phyloP scores from a whole-genome alignment of 64 coral and sea anemone species.

The Catalaphyllia jardinei region DNA sequence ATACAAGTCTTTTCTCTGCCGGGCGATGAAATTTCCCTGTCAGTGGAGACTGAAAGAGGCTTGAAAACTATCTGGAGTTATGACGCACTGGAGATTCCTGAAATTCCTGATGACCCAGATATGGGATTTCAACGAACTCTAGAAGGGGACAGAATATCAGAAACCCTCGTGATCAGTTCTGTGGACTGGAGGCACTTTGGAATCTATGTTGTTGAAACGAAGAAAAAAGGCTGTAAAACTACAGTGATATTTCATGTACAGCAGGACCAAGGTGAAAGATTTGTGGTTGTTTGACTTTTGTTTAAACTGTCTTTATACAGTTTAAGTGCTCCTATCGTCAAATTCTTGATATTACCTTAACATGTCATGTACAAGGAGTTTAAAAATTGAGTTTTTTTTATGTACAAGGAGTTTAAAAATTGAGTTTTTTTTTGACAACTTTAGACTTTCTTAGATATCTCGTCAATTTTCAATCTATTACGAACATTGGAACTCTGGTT shows the following conservation, averaged over 20 bases:
- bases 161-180: conserved; percentile 61
- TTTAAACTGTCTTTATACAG: neutral
- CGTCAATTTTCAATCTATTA: too few species aligned
- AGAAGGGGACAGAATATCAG: conserved; percentile 28
- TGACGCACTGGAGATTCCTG: conserved; percentile 61
- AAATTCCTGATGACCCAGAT: conserved; percentile 75
- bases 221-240: conserved; percentile 48
- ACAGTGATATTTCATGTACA: conserved; percentile 61
- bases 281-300: neutral
- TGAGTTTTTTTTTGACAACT: too few species aligned
- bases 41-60: conserved; percentile 44
- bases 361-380: too few species aligned
- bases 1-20: conserved; percentile 28
- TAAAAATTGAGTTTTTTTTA: too few species aligned
- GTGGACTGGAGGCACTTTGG: conserved; percentile 81
- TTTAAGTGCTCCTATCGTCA: too few species aligned
- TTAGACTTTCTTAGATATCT: too few species aligned
- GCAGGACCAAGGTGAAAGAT: conserved; percentile 66
- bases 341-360: too few species aligned
- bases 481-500: too few species aligned
- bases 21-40: conserved; percentile 60
- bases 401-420: too few species aligned
- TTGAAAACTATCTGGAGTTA: conserved; percentile 60
- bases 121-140: conserved; percentile 64
- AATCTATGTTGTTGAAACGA: conserved; percentile 56